Conservation (phyloP, 2,113 vertebrate species). For the Pterocles burchelli region DNA sequence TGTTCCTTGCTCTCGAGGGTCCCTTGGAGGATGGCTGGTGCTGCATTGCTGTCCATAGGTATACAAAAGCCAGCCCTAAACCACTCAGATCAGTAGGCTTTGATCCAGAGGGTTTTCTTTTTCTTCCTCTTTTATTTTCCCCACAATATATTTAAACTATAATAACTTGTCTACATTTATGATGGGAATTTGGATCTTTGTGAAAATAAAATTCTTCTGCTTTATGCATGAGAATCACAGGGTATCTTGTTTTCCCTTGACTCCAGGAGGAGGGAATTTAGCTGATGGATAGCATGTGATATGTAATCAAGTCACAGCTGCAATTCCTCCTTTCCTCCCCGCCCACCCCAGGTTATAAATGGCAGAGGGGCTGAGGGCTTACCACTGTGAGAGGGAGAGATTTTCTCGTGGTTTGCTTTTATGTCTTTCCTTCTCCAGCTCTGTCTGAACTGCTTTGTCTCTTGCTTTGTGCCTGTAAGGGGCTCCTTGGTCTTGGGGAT, state of each 20-base stretch:
- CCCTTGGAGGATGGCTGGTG: neutral
- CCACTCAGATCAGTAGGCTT: neutral
- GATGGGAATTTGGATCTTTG: no score
- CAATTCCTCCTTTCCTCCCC: neutral
- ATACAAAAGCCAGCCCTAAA: neutral
- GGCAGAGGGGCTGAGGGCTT: neutral
- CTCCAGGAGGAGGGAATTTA: neutral
- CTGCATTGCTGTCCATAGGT: neutral
- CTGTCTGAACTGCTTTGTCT: neutral
- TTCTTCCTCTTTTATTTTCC: neutral
- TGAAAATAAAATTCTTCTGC: neutral
- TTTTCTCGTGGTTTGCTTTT: fast-evolving
- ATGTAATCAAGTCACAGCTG: neutral
- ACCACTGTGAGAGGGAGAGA: no score
- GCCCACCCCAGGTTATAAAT: neutral
- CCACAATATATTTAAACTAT: neutral
- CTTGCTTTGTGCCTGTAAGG: neutral
- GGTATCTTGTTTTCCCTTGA: neutral
- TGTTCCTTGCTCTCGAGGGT: neutral
- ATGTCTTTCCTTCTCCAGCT: fast-evolving
- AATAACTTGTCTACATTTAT: neutral
- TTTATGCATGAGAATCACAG: neutral
- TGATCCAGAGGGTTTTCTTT: neutral
- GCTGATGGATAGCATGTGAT: neutral
- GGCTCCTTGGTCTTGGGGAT: neutral